Evolutionary conservation across 2,888 invertebrate species (phyloP).

Genomic region (Drosophila monieri): DNA sequence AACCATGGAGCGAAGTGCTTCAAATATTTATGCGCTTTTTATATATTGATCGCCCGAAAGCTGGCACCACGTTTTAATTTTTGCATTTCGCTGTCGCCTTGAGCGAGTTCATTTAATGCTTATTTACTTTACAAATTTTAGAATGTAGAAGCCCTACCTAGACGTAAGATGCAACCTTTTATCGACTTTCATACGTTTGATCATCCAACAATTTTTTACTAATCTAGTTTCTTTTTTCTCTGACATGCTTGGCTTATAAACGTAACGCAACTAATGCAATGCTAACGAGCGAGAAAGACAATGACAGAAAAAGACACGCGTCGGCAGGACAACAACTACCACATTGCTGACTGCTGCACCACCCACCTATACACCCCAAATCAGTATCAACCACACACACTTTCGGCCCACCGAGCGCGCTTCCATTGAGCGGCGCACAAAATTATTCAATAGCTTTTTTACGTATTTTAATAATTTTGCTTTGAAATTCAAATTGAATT

Average conservation of each 20-base stretch:
- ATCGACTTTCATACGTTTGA: constrained; percentile 43
- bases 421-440: constrained; percentile 55
- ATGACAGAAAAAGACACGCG: constrained; percentile 22
- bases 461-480: constrained; percentile 33
- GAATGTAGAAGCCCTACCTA: constrained; percentile 11
- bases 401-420: constrained; percentile 66
- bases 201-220: constrained; percentile 74
- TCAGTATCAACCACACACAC: constrained; percentile 47
- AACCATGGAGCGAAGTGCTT: constrained; percentile 23
- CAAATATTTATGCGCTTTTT: constrained; percentile 47
- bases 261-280: constrained; percentile 74
- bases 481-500: constrained; percentile 57
- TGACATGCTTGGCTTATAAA: constrained; percentile 82
- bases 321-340: constrained; percentile 14
- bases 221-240: constrained; percentile 82
- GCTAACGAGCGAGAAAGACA: constrained; percentile 61
- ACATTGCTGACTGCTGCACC: constrained; percentile 1
- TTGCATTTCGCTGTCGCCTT: constrained; percentile 9
- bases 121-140: constrained; percentile 3
- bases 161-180: constrained; percentile 14
- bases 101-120: not conserved
- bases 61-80: constrained; percentile 47
- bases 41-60: constrained; percentile 11
- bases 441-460: constrained; percentile 71
- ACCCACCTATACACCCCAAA: constrained; percentile 13